phyloP scores from a whole-genome alignment of 2,888 invertebrate species.

The Drosophila meridiana region DNA sequence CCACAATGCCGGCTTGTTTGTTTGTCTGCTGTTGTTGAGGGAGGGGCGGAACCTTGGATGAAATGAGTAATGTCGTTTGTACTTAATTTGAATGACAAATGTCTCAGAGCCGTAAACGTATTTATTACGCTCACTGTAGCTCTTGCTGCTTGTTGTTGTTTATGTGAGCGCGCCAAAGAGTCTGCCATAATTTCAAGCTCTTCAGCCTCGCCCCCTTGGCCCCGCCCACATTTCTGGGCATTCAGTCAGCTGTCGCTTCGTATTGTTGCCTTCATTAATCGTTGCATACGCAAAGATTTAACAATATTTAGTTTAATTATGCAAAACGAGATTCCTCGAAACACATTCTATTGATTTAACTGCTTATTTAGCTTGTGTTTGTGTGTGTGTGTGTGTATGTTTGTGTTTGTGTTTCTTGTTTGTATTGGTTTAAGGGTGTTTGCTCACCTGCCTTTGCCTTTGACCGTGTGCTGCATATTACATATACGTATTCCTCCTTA shows the following conservation, averaged over 20 bases:
- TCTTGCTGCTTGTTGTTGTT: slow-evolving; percentile 16
- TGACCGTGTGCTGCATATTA: slow-evolving; percentile 3
- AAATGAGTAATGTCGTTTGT: slow-evolving; percentile 73
- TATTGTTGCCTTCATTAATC: slow-evolving; percentile 54
- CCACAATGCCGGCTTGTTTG: neutral
- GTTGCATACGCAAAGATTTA: slow-evolving; percentile 39
- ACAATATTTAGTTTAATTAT: slow-evolving; percentile 61
- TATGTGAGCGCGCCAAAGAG: slow-evolving; percentile 6
- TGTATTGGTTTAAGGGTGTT: slow-evolving; percentile 20
- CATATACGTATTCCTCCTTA: neutral
- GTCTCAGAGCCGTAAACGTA: slow-evolving; percentile 63
- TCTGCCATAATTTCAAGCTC: slow-evolving; percentile 9
- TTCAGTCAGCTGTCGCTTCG: slow-evolving; percentile 47
- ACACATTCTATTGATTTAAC: slow-evolving; percentile 52
- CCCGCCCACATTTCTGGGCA: slow-evolving; percentile 18
- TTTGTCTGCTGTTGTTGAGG: neutral
- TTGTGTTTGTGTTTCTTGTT: neutral
- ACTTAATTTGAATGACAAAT: slow-evolving; percentile 77
- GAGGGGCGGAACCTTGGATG: slow-evolving; percentile 1
- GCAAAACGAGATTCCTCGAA: slow-evolving; percentile 33
- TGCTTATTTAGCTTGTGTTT: slow-evolving; percentile 23
- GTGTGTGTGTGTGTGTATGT: slow-evolving; percentile 3
- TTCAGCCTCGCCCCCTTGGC: neutral
- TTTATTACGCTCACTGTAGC: slow-evolving; percentile 60
- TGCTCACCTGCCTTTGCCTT: slow-evolving; percentile 25